Evolutionary conservation across 2,797 vertebrate genomes (phyloP), one percentile per base, ranked within the genome.

Genomic region (Enteromius radiatus): DNA sequence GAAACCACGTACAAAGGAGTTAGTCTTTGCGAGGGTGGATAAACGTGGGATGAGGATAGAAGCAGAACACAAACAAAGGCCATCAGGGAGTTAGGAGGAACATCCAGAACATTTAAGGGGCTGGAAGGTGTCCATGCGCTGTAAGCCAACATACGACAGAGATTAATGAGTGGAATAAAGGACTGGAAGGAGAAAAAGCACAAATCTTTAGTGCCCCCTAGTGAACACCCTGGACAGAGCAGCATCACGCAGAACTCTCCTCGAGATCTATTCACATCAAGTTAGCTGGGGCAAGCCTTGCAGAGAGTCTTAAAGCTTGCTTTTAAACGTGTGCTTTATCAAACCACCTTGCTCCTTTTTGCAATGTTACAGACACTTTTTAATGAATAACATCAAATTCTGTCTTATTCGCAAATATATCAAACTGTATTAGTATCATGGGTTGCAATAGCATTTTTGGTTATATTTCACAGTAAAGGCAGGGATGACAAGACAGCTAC

Each of bases 141-240:
- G 33, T 45, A 65, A 71, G 76, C 79, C 78, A 84, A n/a, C 68
- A 63, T 80, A 17, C 63, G 67, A 23, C 54, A 3, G 17, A 81
- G 81, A 84, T 65, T 77, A 84, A 81, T 75, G 43, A 74, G 64
- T 68, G 26, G 49, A 43, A 80, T 54, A 56, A 49, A 36, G 77
- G 12, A 43, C 1, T 47, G 14, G 12, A 54, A n/a, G 7, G 17
- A 28, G n/a, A 71, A 41, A 31, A 31, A 47, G 56, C 36, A 43
- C 89, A 91, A 84, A 81, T 84, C 90, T 91, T 92, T 90, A 94
- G 88, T 87, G 86, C 77, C 93, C 91, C 90, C 90, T 49, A 11
- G 88, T 92, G 95, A 89, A 80, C 19, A 3, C 11, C 9, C 36
- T 2, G 28, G 28, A 56, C 12, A 68, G 41, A 67, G 36, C 74